Base-by-base conservation (phyloP, 2,797 vertebrate genomes). In the Leptoclinus maculatus region DNA sequence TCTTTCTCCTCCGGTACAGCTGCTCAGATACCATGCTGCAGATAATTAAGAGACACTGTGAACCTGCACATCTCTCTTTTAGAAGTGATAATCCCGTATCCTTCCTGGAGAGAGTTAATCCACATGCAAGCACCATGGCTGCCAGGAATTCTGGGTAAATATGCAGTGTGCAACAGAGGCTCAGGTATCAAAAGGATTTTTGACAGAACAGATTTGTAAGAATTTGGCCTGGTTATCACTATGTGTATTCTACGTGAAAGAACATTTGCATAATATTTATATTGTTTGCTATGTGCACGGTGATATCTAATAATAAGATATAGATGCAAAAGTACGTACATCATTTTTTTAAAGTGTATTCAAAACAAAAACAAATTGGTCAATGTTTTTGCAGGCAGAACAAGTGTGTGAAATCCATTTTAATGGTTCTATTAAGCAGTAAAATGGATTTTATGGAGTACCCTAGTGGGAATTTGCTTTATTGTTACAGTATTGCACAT, bases 61-160 rank as follows among this genome's bases (percentile, higher is more conserved):
- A 80, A 70, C 63, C 25, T 62, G 66, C 72, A 82, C 5, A 19
- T 78, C 75, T 79, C 66, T 71, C 64, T 79, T 84, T 83, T 62
- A 76, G 74, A 66, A 65, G 72, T 65, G 69, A 83, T 80, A 84
- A 88, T 84, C 76, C 73, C 49, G 45, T 60, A 79, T 82, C 73
- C 45, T 85, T 88, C 79, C 54, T 29, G 59, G 78, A 85, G 80
- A 89, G 70, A 66, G 63, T 80, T 92, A 91, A 93, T 89, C 88
- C 84, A 85, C 72, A 83, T 76, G 76, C 83, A 80, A 93, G 91
- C 63, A 59, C 90, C 91, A 91, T 91, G 91, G 85, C 85, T 88
- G 76, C 89, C 69, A 88, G 88, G 91, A 93, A 91, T 93, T 89
- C 74, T 56, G 87, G 25, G 57, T 85, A 92, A 92, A 92, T 87